Base-by-base conservation (phyloP, 1,140 invertebrate genomes). In the Protaetia brevitarsis region DNA sequence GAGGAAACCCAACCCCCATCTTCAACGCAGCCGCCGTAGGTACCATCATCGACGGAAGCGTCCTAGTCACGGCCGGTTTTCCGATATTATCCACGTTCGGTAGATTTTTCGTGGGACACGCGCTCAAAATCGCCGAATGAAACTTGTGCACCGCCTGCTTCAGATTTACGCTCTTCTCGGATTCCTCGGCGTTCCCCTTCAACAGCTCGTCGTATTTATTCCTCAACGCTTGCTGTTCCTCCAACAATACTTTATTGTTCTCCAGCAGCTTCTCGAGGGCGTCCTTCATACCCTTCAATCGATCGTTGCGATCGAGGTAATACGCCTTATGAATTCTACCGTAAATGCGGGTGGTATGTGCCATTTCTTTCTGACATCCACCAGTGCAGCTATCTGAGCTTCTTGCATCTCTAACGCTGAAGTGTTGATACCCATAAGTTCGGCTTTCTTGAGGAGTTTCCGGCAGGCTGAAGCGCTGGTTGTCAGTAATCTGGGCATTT, bases 311-410 rank as follows among this genome's bases (percentile, higher is more conserved):
- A 81, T 97, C 95, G 36, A 96, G 79, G 77, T 94, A 98, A 78
- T 98, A 98, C 8, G 90, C 93, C n/a, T n/a, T 36, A 97, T 91
- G 77, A 96, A 98, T 78, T 98, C 96, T 0, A 96, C 91, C 61
- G 89, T 95, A 70, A 90, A 94, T 0, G 95, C 93, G 0, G 95
- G 94, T 2, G 92, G 88, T 59, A 97, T 90, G 76, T 97, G 93
- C 90, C 95, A 96, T 72, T 96, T 96, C 73, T 94, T 95, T 5
- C 90, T 85, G 5, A 96, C 88, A 73, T 96, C 93, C 0, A 88
- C 87, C 2, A 95, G 76, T 2, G 89, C 88, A 31, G 91, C 86
- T 60, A 91, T 80, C 76, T 94, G 89, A 11, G 89, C 86, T 74
- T 94, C 91, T 73, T 92, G 88, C 66, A 90, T 86, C 78, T 94